Percentiles rank a stretch among this genome's conserved stretches.
phyloP scores from a whole-genome alignment of 2,113 vertebrate species.

The Osmerus eperlanus region DNA sequence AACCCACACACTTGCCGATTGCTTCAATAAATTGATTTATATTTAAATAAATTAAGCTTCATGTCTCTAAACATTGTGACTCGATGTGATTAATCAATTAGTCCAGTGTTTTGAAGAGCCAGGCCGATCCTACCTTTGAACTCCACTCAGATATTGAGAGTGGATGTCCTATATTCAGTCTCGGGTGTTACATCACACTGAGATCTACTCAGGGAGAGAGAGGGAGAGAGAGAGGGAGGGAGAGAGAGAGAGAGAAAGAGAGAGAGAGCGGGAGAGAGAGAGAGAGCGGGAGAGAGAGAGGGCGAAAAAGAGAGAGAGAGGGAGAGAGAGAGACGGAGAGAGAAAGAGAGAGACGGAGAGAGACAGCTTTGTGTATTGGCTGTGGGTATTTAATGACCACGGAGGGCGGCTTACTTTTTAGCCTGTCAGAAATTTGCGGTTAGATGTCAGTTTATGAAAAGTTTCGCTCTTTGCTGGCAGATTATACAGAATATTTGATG shows the following conservation, averaged over 20 bases:
- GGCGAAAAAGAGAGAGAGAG: too few relatives aligned
- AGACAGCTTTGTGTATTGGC: neutral
- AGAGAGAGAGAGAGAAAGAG: neutral
- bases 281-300: too few relatives aligned
- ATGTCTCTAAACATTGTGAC: neutral
- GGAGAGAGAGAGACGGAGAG: too few relatives aligned
- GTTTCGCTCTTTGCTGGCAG: slow-evolving; percentile 45
- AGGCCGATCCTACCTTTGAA: neutral
- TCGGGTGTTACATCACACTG: slow-evolving; percentile 3
- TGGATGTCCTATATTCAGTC: slow-evolving; percentile 19
- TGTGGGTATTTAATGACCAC: slow-evolving; percentile 20
- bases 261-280: too few relatives aligned
- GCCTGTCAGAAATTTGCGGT: slow-evolving; percentile 39
- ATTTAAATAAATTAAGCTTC: neutral
- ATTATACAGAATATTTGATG: slow-evolving; percentile 72
- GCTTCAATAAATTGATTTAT: neutral
- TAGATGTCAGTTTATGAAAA: slow-evolving; percentile 48
- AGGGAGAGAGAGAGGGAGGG: neutral
- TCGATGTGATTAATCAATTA: neutral
- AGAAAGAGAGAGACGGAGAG: too few relatives aligned
- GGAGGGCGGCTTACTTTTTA: slow-evolving; percentile 21
- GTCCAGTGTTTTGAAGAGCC: neutral
- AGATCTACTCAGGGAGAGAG: neutral
- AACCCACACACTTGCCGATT: neutral
- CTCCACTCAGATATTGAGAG: neutral